Percentiles rank a stretch among this genome's conserved stretches.
Conservation (phyloP, 2,888 invertebrate genomes). For the Ethmia dodecea region DNA sequence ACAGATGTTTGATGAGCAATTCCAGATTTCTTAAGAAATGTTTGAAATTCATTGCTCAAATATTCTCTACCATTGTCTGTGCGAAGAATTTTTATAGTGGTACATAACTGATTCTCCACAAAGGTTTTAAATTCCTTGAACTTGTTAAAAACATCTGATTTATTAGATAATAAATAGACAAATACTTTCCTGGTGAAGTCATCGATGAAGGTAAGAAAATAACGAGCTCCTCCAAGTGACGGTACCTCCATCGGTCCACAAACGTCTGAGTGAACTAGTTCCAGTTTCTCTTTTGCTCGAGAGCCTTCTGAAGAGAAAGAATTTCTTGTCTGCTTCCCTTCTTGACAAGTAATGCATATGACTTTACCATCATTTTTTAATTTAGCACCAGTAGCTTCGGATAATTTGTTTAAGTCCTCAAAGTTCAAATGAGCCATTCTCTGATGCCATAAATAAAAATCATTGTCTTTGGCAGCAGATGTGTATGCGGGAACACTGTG, state of each 20-base stretch:
- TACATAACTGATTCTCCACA: slow-evolving; percentile 27
- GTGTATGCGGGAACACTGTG: slow-evolving; percentile 4
- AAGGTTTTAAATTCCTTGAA: slow-evolving; percentile 23
- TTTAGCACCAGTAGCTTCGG: neutral
- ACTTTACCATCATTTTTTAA: neutral
- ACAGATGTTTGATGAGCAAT: slow-evolving; percentile 23
- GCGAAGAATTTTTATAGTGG: slow-evolving; percentile 24
- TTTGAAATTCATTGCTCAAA: slow-evolving; percentile 9
- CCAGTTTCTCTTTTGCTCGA: slow-evolving; percentile 2
- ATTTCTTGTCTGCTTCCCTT: slow-evolving; percentile 17
- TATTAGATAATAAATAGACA: slow-evolving; percentile 28
- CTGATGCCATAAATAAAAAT: slow-evolving; percentile 9
- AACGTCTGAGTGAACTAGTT: slow-evolving; percentile 19
- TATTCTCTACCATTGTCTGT: slow-evolving; percentile 12
- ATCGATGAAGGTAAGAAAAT: slow-evolving; percentile 30
- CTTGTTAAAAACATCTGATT: slow-evolving; percentile 21
- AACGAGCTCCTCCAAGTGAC: slow-evolving; percentile 22
- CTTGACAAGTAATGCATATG: neutral
- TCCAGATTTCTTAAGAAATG: slow-evolving; percentile 14
- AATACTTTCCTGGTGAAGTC: slow-evolving; percentile 25
- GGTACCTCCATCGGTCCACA: slow-evolving; percentile 23
- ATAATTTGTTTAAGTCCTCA: neutral
- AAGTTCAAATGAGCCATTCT: slow-evolving; percentile 2
- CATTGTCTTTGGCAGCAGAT: neutral
- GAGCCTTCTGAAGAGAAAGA: slow-evolving; percentile 12